phyloP scores from a whole-genome alignment of 2,797 vertebrate genomes.

The Tarsius wallacei region DNA sequence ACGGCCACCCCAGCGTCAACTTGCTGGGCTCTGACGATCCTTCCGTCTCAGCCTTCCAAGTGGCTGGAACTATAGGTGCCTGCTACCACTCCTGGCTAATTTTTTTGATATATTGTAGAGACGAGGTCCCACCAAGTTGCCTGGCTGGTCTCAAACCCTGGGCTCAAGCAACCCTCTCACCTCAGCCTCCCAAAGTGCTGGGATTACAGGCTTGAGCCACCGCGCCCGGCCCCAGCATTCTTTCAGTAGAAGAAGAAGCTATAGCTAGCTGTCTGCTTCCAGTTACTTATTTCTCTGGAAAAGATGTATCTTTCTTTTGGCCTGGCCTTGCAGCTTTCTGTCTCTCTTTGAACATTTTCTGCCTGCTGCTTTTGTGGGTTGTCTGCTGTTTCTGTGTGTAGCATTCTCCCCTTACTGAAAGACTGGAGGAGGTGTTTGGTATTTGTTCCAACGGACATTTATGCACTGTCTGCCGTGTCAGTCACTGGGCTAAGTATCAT shows the following conservation, averaged over 20 bases:
- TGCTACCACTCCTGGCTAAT: no score
- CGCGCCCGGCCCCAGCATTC: not conserved
- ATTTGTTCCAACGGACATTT: slow-evolving; percentile 72
- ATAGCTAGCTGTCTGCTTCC: slow-evolving; percentile 1
- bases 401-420: slow-evolving; percentile 16
- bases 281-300: slow-evolving; percentile 65
- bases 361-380: not conserved
- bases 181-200: no score
- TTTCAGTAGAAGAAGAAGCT: not conserved
- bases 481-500: not conserved
- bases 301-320: slow-evolving; percentile 60
- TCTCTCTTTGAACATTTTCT: slow-evolving; percentile 68
- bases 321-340: slow-evolving; percentile 33
- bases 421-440: slow-evolving; percentile 53
- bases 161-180: no score
- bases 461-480: slow-evolving; percentile 62
- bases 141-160: no score
- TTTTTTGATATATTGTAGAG: no score
- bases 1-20: no score
- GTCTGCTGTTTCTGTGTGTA: not conserved
- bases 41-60: no score
- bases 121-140: no score
- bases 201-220: no score
- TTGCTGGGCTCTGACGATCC: no score
- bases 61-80: no score